Conservation (phyloP, 2,797 vertebrate genomes). For the Falco novaeseelandiae region DNA sequence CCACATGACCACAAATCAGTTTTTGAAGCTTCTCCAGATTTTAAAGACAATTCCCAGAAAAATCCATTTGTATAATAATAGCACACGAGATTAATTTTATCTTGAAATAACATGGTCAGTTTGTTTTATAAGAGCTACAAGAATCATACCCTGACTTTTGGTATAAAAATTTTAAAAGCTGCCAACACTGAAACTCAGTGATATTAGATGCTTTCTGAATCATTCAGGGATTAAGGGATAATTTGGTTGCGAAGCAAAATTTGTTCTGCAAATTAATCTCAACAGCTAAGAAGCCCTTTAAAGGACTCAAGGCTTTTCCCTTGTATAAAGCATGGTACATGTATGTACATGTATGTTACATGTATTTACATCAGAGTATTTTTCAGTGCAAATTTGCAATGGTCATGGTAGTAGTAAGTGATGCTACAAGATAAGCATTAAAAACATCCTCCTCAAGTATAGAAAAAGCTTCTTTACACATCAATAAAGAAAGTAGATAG, state of each 20-base stretch:
- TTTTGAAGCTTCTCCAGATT: slow-evolving; percentile 52
- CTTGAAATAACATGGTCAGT: slow-evolving; percentile 41
- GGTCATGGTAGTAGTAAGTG: neutral
- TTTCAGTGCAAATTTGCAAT: neutral
- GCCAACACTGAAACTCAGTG: slow-evolving; percentile 37
- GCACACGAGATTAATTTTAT: neutral
- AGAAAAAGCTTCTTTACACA: neutral
- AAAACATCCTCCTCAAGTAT: neutral
- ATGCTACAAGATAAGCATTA: neutral
- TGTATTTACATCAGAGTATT: neutral
- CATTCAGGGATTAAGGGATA: slow-evolving; percentile 45
- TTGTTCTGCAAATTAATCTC: slow-evolving; percentile 59
- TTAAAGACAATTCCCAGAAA: slow-evolving; percentile 34
- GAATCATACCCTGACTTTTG: slow-evolving; percentile 33
- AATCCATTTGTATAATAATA: slow-evolving; percentile 12
- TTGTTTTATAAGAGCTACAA: slow-evolving; percentile 42
- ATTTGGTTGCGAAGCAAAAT: slow-evolving; percentile 33
- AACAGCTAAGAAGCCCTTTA: slow-evolving; percentile 16
- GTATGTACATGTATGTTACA: neutral
- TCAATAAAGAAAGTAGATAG: neutral
- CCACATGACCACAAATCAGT: slow-evolving; percentile 12
- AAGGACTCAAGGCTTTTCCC: neutral
- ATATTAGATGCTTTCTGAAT: slow-evolving; percentile 37
- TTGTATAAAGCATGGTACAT: slow-evolving; percentile 4
- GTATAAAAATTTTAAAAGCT: slow-evolving; percentile 51